Conservation (phyloP, 1,140 invertebrate species). For the Meloidogyne chitwoodi region DNA sequence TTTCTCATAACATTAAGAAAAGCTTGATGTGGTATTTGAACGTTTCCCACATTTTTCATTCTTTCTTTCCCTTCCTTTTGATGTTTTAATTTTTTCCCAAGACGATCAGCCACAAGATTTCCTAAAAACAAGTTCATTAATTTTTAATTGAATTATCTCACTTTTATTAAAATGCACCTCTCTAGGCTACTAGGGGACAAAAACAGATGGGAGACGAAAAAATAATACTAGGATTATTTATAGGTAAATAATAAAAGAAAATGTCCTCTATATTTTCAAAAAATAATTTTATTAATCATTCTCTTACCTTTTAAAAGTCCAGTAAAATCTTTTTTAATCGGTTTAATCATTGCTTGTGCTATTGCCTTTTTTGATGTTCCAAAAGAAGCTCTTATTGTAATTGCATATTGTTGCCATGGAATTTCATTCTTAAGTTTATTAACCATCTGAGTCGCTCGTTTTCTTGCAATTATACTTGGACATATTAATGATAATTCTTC, state of each 20-base stretch:
- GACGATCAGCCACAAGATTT: constrained; percentile 71
- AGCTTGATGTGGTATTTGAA: constrained; percentile 82
- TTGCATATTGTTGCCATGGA: constrained; percentile 78
- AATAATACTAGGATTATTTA: too few species aligned
- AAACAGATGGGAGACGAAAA: too few species aligned
- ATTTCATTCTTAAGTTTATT: constrained; percentile 74
- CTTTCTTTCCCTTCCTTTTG: constrained; percentile 89
- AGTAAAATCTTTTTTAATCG: constrained; percentile 78
- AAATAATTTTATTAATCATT: background rate
- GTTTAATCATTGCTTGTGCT: constrained; percentile 79
- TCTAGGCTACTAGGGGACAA: too few species aligned
- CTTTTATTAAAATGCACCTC: too few species aligned
- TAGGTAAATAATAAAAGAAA: too few species aligned
- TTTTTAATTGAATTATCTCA: too few species aligned
- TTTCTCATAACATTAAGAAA: constrained; percentile 78
- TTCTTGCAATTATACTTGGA: constrained; percentile 70
- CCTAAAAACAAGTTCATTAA: constrained; percentile 69
- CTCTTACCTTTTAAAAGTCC: constrained; percentile 47
- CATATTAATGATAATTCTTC: constrained; percentile 83
- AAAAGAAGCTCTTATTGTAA: constrained; percentile 77
- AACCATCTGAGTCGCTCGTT: constrained; percentile 71
- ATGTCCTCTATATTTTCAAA: background rate
- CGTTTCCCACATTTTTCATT: constrained; percentile 82
- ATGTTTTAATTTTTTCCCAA: constrained; percentile 79
- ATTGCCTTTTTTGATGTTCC: constrained; percentile 74